These are phyloP conservation scores for Protomyctophum bolini DNA, from an alignment of 2,113 vertebrate genomes.

Conservation along the genomic window DNA sequence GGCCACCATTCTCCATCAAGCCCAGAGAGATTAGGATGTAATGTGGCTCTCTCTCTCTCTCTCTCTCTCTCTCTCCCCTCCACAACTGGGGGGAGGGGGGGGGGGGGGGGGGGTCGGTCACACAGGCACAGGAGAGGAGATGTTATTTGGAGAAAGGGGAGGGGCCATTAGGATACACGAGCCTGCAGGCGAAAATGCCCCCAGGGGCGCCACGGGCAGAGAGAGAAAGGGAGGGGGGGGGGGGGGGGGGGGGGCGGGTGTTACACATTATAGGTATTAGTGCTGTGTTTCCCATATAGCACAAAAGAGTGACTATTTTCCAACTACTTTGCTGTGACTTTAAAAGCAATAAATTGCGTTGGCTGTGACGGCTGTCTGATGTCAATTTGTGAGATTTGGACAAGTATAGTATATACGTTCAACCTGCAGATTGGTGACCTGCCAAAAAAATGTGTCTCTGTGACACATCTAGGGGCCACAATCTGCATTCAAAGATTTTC, in stretches of 20 bases:
- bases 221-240: background rate
- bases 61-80: conserved; percentile 72
- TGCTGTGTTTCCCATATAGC: conserved; percentile 4
- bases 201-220: conserved; percentile 28
- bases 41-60: conserved; percentile 80
- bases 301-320: background rate
- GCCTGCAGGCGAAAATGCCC: conserved; percentile 39
- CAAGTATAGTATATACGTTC: too few species aligned
- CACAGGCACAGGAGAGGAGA: conserved; percentile 43
- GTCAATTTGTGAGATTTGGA: too few species aligned
- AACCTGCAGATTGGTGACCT: too few species aligned
- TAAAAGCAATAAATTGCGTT: too few species aligned
- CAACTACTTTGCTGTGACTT: too few species aligned
- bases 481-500: too few species aligned
- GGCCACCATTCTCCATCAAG: conserved; percentile 90
- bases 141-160: conserved; percentile 6
- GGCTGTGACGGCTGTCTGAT: too few species aligned
- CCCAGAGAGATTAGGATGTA: conserved; percentile 96
- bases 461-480: too few species aligned
- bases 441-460: too few species aligned
- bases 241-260: too few species aligned
- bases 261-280: conserved; percentile 18
- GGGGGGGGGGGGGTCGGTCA: conserved; percentile 28
- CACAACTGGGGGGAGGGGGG: conserved; percentile 72
- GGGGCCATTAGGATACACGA: conserved; percentile 50